Base-by-base conservation (phyloP, 2,797 vertebrate genomes). In the Ctenochaetus hawaiiensis region DNA sequence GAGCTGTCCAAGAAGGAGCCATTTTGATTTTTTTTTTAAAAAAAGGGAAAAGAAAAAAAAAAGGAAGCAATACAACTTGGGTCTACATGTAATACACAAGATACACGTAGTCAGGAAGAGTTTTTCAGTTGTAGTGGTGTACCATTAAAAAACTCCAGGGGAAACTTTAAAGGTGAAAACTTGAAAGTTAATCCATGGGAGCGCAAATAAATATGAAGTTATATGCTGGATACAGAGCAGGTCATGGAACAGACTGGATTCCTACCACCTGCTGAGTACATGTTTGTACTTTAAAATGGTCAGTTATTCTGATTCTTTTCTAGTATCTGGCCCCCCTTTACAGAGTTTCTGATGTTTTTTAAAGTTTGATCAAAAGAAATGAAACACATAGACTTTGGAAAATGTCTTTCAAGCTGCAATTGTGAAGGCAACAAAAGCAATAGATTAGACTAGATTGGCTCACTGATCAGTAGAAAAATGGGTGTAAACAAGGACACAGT, bases 61-160 rank as follows among this genome's bases (percentile, higher is more conserved):
- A 65, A 39, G 2, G 41, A 60, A 70, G 3, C 8, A 69, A 80
- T 73, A 74, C 61, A 20, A 44, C 75, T 51, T 41, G 45, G 77
- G 69, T 92, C 87, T 93, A 94, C 92, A 94, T 94, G 91, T 80
- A 90, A 86, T 69, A 79, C 71, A 48, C 69, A 87, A 75, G 37
- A 60, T 58, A 12, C 73, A 80, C 69, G 74, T 52, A 84, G 77
- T 60, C 54, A 58, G 47, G 22, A 64, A 78, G 9, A 53, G 72
- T 57, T 41, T 78, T 79, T 78, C 13, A 2, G 13, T 48, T 63
- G 26, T 66, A 26, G 52, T 30, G 30, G 62, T 87, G 47, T 72
- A 23, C 23, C 37, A 13, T 63, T 77, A 80, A 76, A 53, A 45
- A 86, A 76, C 44, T 86, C 72, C 59, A 73, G 72, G 18, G 51